Base-by-base conservation (phyloP, 1,140 invertebrate genomes). In the Drosophila kanapiae region DNA sequence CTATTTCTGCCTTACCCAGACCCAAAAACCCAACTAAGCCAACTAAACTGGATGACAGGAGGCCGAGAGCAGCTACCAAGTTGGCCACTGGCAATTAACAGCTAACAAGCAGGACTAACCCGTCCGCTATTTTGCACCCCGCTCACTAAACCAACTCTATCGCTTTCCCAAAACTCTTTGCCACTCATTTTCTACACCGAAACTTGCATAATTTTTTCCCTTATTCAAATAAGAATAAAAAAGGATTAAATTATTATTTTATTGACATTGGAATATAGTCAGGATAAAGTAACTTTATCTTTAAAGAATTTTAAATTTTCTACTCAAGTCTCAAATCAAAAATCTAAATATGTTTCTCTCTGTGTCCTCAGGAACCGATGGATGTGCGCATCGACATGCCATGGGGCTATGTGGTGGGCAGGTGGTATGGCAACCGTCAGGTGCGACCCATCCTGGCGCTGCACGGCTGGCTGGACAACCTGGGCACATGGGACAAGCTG, bases 401-500 rank as follows among this genome's bases (percentile, higher is more conserved):
- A 54, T 96, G 91, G 91, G 96, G 96, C 6, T 94, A 96, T 79
- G 84, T 97, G 27, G 93, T 95, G 11, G 96, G 94, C 77, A 96
- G 96, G 91, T 93, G 95, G 92, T 97, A 96, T 95, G 95, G 95
- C 14, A 94, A 94, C 53, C 93, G 94, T 8, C 92, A 95, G 71
- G 93, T 94, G 16, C 93, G 94, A 63, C 96, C 96, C 6, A 95
- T 97, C 53, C 82, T 97, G 23, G 94, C 95, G 0, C 71, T 97
- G 11, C 96, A 97, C 91, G 96, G 96, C 10, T 97, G 96, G 96
- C 94, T 95, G 92, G 96, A 96, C 84, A 97, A 96, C 91, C 95
- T 95, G 51, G 95, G 95, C 13, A 95, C 95, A 0, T 97, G 96
- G 94, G 95, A 97, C 91, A 93, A 93, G 9, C 82, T 97, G 35